Conservation (phyloP, 2,888 invertebrate species). For the Agriopis marginaria region DNA sequence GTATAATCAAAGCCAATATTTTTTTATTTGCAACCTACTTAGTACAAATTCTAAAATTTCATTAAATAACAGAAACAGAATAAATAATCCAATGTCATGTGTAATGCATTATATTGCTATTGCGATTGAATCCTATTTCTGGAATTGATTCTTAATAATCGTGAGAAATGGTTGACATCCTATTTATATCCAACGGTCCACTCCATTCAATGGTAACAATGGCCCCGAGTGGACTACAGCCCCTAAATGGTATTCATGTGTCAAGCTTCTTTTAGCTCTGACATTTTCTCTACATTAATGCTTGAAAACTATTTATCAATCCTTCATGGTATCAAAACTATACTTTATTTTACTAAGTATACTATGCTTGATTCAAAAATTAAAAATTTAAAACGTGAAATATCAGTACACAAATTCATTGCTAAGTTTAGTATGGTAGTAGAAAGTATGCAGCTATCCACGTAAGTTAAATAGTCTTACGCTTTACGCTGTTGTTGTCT, state of each 20-base stretch:
- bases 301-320: neutral
- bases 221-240: conserved; percentile 24
- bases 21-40: too few species aligned
- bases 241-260: conserved; percentile 6
- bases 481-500: too few species aligned
- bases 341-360: too few species aligned
- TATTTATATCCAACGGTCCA: conserved; percentile 46
- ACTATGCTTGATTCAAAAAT: too few species aligned
- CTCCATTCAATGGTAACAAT: conserved; percentile 50
- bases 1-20: too few species aligned
- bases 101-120: conserved; percentile 2
- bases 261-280: conserved; percentile 2
- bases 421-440: neutral
- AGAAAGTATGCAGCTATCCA: neutral
- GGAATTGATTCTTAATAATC: conserved; percentile 47
- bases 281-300: neutral
- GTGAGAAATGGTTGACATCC: conserved; percentile 51
- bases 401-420: neutral
- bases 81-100: conserved; percentile 21
- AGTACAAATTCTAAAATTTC: conserved; percentile 1
- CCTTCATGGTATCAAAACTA: neutral
- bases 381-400: too few species aligned
- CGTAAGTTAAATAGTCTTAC: neutral
- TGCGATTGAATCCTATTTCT: conserved; percentile 41
- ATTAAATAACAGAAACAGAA: conserved; percentile 24